Percentiles rank a stretch among this genome's conserved stretches.
Evolutionary conservation across 2,888 invertebrate species (phyloP).

Genomic region (Alviniconcha strummeri): DNA sequence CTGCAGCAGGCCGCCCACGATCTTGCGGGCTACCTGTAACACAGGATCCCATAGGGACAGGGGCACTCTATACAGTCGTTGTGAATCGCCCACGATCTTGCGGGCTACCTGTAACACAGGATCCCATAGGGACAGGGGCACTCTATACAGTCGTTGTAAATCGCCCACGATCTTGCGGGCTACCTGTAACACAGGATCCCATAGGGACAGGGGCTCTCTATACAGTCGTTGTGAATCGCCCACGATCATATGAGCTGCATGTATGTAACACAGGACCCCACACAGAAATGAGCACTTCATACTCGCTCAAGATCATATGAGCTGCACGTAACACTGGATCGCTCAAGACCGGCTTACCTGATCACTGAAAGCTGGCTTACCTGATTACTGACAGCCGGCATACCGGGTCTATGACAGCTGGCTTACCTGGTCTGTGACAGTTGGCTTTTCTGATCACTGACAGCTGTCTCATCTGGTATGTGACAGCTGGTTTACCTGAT

Average conservation of each 20-base stretch:
- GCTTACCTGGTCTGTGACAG: no score
- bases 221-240: constrained; percentile 76
- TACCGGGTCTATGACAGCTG: no score
- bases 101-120: constrained; percentile 72
- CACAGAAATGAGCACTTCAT: neutral
- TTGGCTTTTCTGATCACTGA: no score
- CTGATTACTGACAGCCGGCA: no score
- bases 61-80: constrained; percentile 71
- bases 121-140: neutral
- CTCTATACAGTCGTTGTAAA: constrained; percentile 73
- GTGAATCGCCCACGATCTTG: constrained; percentile 81
- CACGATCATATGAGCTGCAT: constrained; percentile 80
- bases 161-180: constrained; percentile 82
- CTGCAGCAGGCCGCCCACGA: constrained; percentile 83
- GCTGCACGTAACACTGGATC: no score
- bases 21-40: constrained; percentile 76
- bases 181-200: constrained; percentile 52
- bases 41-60: constrained; percentile 25
- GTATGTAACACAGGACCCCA: constrained; percentile 46
- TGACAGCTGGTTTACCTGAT: no score
- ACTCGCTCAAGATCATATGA: no score
- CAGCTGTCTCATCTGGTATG: no score
- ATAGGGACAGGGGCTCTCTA: neutral
- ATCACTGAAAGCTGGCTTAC: no score
- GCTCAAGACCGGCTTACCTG: no score